phyloP scores from a whole-genome alignment of 2,888 invertebrate genomes.

The Sarcophaga subvicina region DNA sequence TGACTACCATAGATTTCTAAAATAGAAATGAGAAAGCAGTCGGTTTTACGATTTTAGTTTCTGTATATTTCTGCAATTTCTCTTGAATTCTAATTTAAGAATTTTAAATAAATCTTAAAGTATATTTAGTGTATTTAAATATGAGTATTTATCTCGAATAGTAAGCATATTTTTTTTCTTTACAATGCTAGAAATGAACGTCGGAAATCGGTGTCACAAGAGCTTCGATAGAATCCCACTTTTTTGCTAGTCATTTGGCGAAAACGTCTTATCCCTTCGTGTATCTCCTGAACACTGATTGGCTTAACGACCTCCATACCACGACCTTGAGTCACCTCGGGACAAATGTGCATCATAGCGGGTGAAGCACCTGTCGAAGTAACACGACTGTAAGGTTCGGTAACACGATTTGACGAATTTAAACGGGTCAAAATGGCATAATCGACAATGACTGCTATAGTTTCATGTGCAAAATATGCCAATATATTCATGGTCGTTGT shows the following conservation, averaged over 20 bases:
- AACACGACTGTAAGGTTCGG: slow-evolving; percentile 88
- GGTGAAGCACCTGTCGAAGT: slow-evolving; percentile 80
- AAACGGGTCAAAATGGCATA: slow-evolving; percentile 90
- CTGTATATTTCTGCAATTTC: too few species aligned
- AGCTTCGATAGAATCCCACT: slow-evolving; percentile 79
- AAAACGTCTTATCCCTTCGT: slow-evolving; percentile 90
- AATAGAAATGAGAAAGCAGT: too few species aligned
- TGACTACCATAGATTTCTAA: too few species aligned
- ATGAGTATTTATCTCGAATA: background rate
- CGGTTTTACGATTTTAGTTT: too few species aligned
- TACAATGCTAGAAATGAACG: slow-evolving; percentile 79
- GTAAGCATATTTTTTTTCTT: slow-evolving; percentile 2
- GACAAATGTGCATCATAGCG: slow-evolving; percentile 81
- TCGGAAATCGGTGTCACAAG: slow-evolving; percentile 77
- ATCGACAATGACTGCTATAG: slow-evolving; percentile 94
- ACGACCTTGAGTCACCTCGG: slow-evolving; percentile 82
- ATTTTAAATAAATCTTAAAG: background rate
- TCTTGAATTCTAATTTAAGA: too few species aligned
- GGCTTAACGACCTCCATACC: slow-evolving; percentile 87
- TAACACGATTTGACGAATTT: slow-evolving; percentile 86
- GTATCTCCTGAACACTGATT: slow-evolving; percentile 90
- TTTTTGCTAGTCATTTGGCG: slow-evolving; percentile 79
- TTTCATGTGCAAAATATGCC: slow-evolving; percentile 94
- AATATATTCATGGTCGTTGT: slow-evolving; percentile 88
- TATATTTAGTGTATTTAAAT: background rate